Base-by-base conservation (phyloP, 2,888 invertebrate species). In the Hylaea fasciaria region DNA sequence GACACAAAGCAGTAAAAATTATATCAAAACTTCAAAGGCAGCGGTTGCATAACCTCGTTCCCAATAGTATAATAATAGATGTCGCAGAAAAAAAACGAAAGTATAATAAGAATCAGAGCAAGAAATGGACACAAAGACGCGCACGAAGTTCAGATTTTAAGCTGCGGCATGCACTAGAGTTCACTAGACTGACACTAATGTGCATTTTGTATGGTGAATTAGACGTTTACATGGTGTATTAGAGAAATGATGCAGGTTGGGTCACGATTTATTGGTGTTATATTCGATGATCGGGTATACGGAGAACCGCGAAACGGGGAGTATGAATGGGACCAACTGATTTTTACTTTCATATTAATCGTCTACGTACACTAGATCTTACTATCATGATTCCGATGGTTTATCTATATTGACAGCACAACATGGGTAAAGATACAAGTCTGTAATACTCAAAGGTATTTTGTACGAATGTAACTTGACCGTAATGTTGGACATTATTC, bases 71-170 rank as follows among this genome's bases (percentile, higher is more conserved):
- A 87, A 88, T 89, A 87, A 90, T 87, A 81, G 90, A 87, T 89
- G 91, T 89, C 89, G 86, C 89, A 80, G 83, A 87, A 89, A 88
- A 89, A 85, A 91, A 90, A 91, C 80, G 91, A 91, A 91, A 91
- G 90, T 85, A 80, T 65, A n/a, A n/a, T n/a, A 86, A 80, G 83
- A 90, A 89, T 84, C 86, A 78, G 91, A 91, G 89, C 91, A 85
- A 78, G 80, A 80, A 87, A 87, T 82, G 79, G 85, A 86, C 74
- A 91, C 90, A 91, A 91, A 89, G 87, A 87, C 86, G 76, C 76
- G 75, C 86, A 87, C 87, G 87, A 86, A 65, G 43, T 54, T 50
- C 28, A 13, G 29, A 60, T 60, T 54, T 55, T 49, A 29, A 37
- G 37, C 17, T 39, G n/a, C 22, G 43, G 16, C 37, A 29, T 41